Evolutionary conservation across 1,140 invertebrate species (phyloP), one percentile per base, ranked within the genome.

Genomic region (Drosophila rufa): DNA sequence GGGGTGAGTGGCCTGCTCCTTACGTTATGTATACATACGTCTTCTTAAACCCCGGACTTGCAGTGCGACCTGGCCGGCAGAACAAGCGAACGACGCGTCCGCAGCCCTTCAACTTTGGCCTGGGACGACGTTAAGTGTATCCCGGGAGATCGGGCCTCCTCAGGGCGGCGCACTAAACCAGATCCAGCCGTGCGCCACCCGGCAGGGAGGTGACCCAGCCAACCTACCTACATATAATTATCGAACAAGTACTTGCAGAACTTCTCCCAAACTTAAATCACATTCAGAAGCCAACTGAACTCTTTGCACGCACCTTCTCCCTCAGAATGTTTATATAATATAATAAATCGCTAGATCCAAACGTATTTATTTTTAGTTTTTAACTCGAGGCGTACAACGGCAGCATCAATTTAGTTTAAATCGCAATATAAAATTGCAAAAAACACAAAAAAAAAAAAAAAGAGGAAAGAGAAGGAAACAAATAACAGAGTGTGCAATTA

Each of bases 81-180:
- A 67, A 73, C 42, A 87, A 87, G 67, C 80, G 83, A 45, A 86
- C 82, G 76, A 91, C 79, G 67, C 80, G 81, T 45, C 79, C 79
- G 30, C 74, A 83, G 22, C 79, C 79, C 33, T 91, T 91, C 27
- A 79, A 71, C 48, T 93, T 93, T 77, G 92, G 92, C 11, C 74
- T 93, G 33, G 92, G 92, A 14, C 78, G 84, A 17, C 91, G 91
- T 86, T 92, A 92, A 86, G 43, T 38, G 8, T 4, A 9, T 14
- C 33, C 9, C 9, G 22, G n/a, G 15, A 4, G 3, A 9, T 25
- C 3, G 25, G 22, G 27, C 12, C 45, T 38, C 47, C 50, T 11
- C 61, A 56, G 30, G 47, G 67, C 65, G 73, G 56, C 76, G 79
- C 81, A 76, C 60, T 58, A 59, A 57, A 38, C 42, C 46, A 22